Conservation (phyloP, 2,888 invertebrate genomes). For the Cosmorhoe ocellata region DNA sequence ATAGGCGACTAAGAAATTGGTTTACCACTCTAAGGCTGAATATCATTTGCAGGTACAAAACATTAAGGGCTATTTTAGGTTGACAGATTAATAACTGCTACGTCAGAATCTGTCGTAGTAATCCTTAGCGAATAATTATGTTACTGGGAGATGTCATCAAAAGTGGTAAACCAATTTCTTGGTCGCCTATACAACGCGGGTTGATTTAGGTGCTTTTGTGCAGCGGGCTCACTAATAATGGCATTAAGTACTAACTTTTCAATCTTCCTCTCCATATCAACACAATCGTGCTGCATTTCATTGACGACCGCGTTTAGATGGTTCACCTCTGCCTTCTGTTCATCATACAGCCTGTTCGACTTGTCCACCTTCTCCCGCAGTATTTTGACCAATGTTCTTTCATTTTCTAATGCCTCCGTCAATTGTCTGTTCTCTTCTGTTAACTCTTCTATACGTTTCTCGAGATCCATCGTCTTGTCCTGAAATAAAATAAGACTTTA, state of each 20-base stretch:
- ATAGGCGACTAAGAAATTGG: too few species aligned
- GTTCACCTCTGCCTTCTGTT: slow-evolving; percentile 76
- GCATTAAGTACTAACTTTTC: slow-evolving; percentile 76
- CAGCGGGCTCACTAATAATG: too few species aligned
- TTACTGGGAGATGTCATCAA: too few species aligned
- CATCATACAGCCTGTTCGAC: slow-evolving; percentile 71
- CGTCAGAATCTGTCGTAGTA: too few species aligned
- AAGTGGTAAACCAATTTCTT: too few species aligned
- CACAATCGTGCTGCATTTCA: slow-evolving; percentile 71
- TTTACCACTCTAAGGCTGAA: too few species aligned
- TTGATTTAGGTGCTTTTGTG: too few species aligned
- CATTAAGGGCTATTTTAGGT: too few species aligned
- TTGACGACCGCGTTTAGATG: slow-evolving; percentile 65
- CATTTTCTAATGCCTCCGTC: slow-evolving; percentile 76
- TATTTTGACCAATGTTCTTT: slow-evolving; percentile 76
- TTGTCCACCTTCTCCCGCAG: slow-evolving; percentile 77
- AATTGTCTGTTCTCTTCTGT: slow-evolving; percentile 77
- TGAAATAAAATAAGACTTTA: slow-evolving; percentile 32
- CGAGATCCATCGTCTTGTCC: slow-evolving; percentile 67
- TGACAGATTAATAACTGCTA: too few species aligned
- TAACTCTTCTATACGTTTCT: slow-evolving; percentile 71
- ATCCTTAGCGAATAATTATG: too few species aligned
- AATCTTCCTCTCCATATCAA: slow-evolving; percentile 67
- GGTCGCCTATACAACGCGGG: too few species aligned
- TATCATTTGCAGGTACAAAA: too few species aligned